Evolutionary conservation across 2,888 invertebrate genomes (phyloP).

Genomic region (Thera obeliscata): DNA sequence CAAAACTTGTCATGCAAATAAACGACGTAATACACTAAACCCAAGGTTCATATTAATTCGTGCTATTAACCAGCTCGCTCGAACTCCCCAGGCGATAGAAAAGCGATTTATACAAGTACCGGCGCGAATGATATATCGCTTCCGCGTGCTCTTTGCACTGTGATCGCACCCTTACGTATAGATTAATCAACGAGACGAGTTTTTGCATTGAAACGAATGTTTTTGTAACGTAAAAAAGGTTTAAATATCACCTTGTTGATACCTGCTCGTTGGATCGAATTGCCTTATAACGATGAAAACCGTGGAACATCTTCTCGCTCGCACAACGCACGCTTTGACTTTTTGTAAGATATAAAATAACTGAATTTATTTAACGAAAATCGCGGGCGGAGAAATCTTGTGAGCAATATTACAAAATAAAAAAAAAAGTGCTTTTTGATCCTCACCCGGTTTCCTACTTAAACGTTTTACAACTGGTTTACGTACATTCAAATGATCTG

Average conservation of each 20-base stretch:
- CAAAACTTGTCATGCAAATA: conserved; percentile 28
- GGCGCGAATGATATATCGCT: conserved; percentile 41
- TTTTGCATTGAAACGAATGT: conserved; percentile 17
- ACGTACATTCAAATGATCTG: too few species aligned
- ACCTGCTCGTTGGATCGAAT: too few species aligned
- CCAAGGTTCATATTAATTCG: conserved; percentile 68
- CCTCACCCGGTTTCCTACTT: too few species aligned
- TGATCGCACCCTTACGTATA: conserved; percentile 31
- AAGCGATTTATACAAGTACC: conserved; percentile 67
- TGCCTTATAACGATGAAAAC: too few species aligned
- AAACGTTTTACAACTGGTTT: too few species aligned
- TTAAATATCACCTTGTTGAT: background rate
- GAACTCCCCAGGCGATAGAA: conserved; percentile 66
- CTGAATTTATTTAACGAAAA: too few species aligned
- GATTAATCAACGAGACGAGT: conserved; percentile 25
- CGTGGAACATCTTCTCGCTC: too few species aligned
- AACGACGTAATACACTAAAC: conserved; percentile 44
- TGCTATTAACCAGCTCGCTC: conserved; percentile 66
- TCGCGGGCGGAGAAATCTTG: too few species aligned
- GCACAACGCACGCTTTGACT: too few species aligned
- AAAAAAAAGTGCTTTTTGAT: too few species aligned
- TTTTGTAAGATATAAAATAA: too few species aligned
- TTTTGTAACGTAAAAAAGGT: background rate
- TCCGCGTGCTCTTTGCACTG: conserved; percentile 34
- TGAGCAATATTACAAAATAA: too few species aligned